phyloP scores from a whole-genome alignment of 64 coral and sea anemone genomes.

The Platygyra sinensis region DNA sequence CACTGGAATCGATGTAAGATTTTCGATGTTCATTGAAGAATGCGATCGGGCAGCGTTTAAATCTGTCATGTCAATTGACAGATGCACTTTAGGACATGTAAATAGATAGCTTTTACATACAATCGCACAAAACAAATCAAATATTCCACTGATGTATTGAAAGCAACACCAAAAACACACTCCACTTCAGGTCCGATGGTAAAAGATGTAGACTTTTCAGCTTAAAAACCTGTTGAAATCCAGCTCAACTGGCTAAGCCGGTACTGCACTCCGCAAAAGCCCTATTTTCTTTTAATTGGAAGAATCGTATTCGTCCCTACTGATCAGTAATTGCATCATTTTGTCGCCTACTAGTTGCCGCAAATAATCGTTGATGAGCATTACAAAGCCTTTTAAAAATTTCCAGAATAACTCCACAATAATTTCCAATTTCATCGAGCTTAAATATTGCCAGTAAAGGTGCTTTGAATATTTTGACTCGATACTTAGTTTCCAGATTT shows the following conservation, averaged over 20 bases:
- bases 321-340: neutral
- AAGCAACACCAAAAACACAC: neutral
- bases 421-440: neutral
- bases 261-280: neutral
- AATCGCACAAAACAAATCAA: neutral
- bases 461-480: neutral
- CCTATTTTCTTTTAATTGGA: neutral
- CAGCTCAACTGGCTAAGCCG: neutral
- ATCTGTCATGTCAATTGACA: neutral
- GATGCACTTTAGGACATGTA: neutral
- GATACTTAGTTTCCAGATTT: neutral
- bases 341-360: neutral
- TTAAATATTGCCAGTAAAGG: neutral
- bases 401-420: neutral
- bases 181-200: neutral
- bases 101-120: neutral
- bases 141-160: neutral
- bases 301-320: neutral
- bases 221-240: neutral
- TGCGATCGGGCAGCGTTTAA: conserved; percentile 32
- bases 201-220: neutral
- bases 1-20: conserved; percentile 64
- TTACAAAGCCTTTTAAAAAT: neutral
- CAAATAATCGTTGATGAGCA: neutral
- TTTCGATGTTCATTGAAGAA: conserved; percentile 69